Evolutionary conservation across 2,797 vertebrate species (phyloP).

Genomic region (Ciconia nigra): DNA sequence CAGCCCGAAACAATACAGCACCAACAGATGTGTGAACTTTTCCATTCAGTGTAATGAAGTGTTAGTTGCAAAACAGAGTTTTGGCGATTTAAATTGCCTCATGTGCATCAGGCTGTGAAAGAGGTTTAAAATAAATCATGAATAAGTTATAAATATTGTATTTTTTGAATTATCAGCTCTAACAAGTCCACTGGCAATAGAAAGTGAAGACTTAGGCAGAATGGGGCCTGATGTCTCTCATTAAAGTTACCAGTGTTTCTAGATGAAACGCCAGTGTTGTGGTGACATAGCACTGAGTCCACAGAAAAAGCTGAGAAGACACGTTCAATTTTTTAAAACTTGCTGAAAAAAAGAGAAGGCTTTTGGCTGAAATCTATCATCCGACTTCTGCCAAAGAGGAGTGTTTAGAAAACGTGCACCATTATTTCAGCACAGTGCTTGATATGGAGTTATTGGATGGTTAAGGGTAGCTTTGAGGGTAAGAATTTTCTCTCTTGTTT

Average conservation of each 20-base stretch:
- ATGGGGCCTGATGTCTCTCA: background rate
- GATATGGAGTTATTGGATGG: background rate
- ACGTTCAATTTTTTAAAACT: background rate
- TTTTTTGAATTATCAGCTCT: background rate
- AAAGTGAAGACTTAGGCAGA: background rate
- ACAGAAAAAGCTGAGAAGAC: background rate
- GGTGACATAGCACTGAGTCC: background rate
- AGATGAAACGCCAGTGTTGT: background rate
- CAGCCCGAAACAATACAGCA: background rate
- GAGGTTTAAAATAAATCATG: slow-evolving; percentile 17
- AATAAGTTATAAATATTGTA: slow-evolving; percentile 9
- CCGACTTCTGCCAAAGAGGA: background rate
- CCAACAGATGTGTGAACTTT: slow-evolving; percentile 24
- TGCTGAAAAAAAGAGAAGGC: background rate
- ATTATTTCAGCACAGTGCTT: background rate
- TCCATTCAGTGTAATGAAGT: background rate
- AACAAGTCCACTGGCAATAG: background rate
- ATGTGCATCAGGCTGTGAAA: slow-evolving; percentile 36
- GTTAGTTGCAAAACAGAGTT: background rate
- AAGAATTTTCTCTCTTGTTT: background rate
- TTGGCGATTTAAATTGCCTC: background rate
- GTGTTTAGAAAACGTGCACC: background rate
- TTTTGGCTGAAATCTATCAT: background rate
- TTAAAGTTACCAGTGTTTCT: background rate
- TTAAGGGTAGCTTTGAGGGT: background rate